These are phyloP conservation scores for Rachycentron canadum DNA, from an alignment of 2,797 vertebrate genomes.

Conservation along the genomic window DNA sequence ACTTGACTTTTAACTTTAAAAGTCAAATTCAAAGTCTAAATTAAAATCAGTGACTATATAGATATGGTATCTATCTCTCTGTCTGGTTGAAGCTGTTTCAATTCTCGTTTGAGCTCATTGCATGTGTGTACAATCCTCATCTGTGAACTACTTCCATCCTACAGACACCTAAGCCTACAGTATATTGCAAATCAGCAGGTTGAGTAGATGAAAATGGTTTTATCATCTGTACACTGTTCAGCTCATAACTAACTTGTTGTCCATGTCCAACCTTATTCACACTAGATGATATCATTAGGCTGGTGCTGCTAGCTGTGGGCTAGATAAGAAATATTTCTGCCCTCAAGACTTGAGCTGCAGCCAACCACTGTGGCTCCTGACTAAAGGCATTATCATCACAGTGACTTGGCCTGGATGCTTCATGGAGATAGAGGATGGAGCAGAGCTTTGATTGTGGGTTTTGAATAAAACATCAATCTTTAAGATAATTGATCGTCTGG, in stretches of 20 bases:
- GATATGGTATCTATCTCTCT: conserved; percentile 3
- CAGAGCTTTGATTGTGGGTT: conserved; percentile 6
- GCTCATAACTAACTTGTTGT: conserved; percentile 53
- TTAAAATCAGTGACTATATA: conserved; percentile 12
- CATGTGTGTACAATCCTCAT: conserved; percentile 3
- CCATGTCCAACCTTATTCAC: conserved; percentile 25
- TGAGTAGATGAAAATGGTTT: conserved; percentile 48
- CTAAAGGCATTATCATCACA: conserved; percentile 48
- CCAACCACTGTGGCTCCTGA: conserved; percentile 51
- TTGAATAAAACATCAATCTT: conserved; percentile 22
- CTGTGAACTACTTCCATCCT: conserved; percentile 15
- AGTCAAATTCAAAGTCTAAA: conserved; percentile 7
- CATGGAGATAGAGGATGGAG: conserved; percentile 24
- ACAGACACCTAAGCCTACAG: not conserved
- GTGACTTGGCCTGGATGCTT: conserved; percentile 16
- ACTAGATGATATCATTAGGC: conserved; percentile 61
- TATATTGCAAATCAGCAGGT: conserved; percentile 36
- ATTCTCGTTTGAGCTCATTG: conserved; percentile 25
- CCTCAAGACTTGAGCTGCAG: conserved; percentile 36
- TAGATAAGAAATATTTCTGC: conserved; percentile 52
- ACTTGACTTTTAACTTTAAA: not conserved
- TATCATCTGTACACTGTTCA: conserved; percentile 40
- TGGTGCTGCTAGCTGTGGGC: conserved; percentile 35
- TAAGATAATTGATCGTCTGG: conserved; percentile 5
- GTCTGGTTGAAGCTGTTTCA: conserved; percentile 15